A percentile compares a stretch with the other conserved stretches of the same genome.
These are phyloP conservation scores for Hippocampus kuda DNA, from an alignment of 2,797 vertebrate species.

Conservation along the genomic window DNA sequence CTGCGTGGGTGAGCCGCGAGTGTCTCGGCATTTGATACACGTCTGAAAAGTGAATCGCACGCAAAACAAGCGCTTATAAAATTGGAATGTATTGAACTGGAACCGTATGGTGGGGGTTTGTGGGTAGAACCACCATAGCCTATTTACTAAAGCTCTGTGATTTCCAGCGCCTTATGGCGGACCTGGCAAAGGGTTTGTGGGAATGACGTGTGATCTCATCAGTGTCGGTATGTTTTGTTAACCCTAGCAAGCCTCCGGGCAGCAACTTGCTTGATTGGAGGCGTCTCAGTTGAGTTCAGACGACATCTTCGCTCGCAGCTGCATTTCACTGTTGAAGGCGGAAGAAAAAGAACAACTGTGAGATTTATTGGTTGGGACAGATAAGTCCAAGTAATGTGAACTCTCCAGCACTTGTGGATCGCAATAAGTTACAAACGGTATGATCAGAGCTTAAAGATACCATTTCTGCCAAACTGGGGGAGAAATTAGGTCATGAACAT, in stretches of 20 bases:
- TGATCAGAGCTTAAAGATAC: slow-evolving; percentile 7
- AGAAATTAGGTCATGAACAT: background rate
- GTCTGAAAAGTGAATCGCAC: too few relatives aligned
- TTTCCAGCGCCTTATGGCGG: slow-evolving; percentile 4
- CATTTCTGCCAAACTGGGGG: background rate
- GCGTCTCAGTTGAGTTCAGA: slow-evolving; percentile 12
- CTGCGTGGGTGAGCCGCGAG: too few relatives aligned
- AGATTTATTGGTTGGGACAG: slow-evolving; percentile 13
- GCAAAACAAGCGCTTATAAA: too few relatives aligned
- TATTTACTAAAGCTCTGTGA: slow-evolving; percentile 12
- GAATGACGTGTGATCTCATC: slow-evolving; percentile 10
- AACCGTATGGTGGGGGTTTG: background rate
- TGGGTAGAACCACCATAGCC: background rate
- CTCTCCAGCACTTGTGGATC: slow-evolving; percentile 4
- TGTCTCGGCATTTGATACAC: too few relatives aligned
- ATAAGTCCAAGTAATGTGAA: slow-evolving; percentile 18
- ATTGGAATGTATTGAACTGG: too few relatives aligned
- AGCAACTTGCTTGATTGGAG: slow-evolving; percentile 13
- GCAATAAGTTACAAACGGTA: slow-evolving; percentile 21
- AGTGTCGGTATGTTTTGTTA: slow-evolving; percentile 19
- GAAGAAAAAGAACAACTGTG: slow-evolving; percentile 13
- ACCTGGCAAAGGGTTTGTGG: slow-evolving; percentile 22
- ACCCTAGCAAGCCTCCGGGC: slow-evolving; percentile 8
- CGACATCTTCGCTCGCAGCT: slow-evolving; percentile 25
- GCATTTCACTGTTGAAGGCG: background rate